Evolutionary conservation across 2,797 vertebrate genomes (phyloP).

Genomic region (Pseudocheirus occidentalis): DNA sequence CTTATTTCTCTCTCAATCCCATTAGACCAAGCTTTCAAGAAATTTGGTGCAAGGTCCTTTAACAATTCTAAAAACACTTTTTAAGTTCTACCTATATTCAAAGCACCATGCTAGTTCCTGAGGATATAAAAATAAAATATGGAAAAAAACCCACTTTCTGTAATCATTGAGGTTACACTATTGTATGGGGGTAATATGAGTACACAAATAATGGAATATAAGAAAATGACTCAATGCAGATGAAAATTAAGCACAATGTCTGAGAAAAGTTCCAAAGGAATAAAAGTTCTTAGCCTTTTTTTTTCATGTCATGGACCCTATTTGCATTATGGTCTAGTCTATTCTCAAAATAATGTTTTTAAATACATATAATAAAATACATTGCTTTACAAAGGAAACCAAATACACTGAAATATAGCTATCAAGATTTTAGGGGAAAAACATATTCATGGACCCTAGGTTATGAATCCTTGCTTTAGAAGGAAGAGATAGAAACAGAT

Average conservation of each 20-base stretch:
- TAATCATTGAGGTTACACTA: neutral
- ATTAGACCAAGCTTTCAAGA: neutral
- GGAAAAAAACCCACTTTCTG: neutral
- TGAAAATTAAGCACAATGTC: neutral
- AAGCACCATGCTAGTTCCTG: neutral
- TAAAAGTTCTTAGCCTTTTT: too few species aligned
- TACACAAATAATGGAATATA: neutral
- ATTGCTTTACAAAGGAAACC: too few species aligned
- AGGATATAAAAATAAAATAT: neutral
- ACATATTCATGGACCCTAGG: too few species aligned
- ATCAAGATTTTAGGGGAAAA: too few species aligned
- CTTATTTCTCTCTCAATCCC: neutral
- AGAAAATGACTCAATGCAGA: too few species aligned
- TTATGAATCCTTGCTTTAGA: neutral
- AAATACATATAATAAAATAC: neutral
- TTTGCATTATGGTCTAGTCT: too few species aligned
- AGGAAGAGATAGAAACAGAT: slow-evolving; percentile 1
- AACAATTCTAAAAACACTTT: neutral
- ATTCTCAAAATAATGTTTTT: neutral
- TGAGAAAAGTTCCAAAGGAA: slow-evolving; percentile 13
- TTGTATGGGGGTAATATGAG: neutral
- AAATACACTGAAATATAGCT: too few species aligned
- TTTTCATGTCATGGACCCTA: too few species aligned
- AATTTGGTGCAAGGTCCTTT: neutral
- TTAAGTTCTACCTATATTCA: neutral